These are phyloP conservation scores for Lepus townsendii DNA, from an alignment of 2,797 vertebrate species.

Conservation along the genomic window DNA sequence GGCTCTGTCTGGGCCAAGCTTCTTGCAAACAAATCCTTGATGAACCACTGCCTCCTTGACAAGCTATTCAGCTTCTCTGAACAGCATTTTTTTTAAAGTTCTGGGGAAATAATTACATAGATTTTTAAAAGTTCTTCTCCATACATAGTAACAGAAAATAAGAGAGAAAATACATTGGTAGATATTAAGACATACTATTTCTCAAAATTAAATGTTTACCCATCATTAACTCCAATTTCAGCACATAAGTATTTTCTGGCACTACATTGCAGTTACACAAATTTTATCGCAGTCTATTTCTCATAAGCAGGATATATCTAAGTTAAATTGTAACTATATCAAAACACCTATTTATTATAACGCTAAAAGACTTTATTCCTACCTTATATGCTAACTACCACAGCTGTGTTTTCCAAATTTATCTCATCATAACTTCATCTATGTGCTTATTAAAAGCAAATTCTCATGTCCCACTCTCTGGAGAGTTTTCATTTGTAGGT, in stretches of 20 bases:
- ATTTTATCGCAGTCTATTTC: neutral
- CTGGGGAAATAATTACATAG: neutral
- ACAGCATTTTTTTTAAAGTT: conserved; percentile 21
- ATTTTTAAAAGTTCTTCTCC: conserved; percentile 23
- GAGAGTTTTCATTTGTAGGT: neutral
- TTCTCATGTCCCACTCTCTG: neutral
- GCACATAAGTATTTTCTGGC: neutral
- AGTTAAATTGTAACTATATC: neutral
- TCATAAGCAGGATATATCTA: neutral
- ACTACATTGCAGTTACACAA: neutral
- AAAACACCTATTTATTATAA: conserved; percentile 19
- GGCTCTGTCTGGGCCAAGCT: neutral
- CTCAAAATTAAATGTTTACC: neutral
- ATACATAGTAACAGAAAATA: conserved; percentile 24
- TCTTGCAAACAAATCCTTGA: neutral
- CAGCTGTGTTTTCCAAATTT: neutral
- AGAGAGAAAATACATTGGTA: neutral
- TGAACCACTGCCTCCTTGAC: neutral
- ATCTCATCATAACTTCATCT: neutral
- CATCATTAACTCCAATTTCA: neutral
- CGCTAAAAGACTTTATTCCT: neutral
- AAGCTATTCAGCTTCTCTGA: neutral
- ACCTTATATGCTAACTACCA: neutral
- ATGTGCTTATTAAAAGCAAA: conserved; percentile 11
- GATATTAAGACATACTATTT: conserved; percentile 37